These are phyloP conservation scores for Eupithecia inturbata DNA, from an alignment of 2,888 invertebrate genomes.

Conservation along the genomic window DNA sequence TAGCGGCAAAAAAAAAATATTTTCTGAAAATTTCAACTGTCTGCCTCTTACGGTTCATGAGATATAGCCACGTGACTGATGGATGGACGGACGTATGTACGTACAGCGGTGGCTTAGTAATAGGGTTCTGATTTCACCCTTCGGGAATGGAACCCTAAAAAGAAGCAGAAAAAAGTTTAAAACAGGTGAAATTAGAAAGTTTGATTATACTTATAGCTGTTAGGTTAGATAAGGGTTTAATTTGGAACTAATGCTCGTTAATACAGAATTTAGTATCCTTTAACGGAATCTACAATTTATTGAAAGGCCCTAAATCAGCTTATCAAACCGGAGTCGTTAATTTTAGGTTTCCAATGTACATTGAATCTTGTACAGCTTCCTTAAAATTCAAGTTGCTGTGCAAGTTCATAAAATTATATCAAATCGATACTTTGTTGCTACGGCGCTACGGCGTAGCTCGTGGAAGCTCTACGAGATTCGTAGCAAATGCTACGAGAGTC, in stretches of 20 bases:
- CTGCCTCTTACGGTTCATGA: no score
- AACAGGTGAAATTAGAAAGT: neutral
- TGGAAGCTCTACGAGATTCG: constrained; percentile 5
- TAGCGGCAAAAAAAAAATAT: no score
- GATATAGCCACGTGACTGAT: no score
- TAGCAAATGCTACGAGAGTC: neutral
- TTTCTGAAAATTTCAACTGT: no score
- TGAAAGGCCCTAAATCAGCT: neutral
- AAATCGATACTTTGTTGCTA: neutral
- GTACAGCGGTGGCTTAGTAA: no score
- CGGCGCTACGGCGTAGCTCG: constrained; percentile 12
- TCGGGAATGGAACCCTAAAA: neutral
- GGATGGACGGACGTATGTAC: no score
- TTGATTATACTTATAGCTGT: neutral
- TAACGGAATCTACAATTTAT: neutral
- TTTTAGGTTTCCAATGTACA: neutral
- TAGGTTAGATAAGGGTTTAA: neutral
- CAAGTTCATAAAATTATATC: neutral
- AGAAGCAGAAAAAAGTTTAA: neutral
- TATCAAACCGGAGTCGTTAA: neutral
- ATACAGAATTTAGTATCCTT: neutral
- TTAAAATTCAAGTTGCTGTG: constrained; percentile 1
- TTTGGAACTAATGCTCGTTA: neutral
- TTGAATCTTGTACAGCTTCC: neutral
- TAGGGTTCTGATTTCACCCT: no score